Evolutionary conservation across 2,888 invertebrate species (phyloP).

Genomic region (Andrena trimmerana): DNA sequence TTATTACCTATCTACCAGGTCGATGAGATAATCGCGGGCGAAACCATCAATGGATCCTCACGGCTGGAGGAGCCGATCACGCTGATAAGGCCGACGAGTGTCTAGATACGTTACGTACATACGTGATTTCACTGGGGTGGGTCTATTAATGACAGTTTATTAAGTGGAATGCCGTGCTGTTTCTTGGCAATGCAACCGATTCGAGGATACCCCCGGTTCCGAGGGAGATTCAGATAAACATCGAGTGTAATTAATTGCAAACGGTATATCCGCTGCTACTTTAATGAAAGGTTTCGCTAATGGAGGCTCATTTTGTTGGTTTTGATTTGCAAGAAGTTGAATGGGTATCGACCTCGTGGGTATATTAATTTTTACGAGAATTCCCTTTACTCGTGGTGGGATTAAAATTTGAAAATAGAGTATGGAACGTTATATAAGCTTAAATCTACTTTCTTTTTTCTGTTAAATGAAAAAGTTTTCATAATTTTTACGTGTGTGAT

Average conservation of each 20-base stretch:
- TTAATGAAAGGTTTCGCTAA: constrained; percentile 1
- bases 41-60: background rate
- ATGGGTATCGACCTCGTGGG: background rate
- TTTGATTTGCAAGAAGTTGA: background rate
- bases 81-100: background rate
- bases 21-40: constrained; percentile 2
- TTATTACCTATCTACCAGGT: constrained; percentile 5
- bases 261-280: background rate
- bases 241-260: constrained; percentile 9
- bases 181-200: constrained; percentile 7
- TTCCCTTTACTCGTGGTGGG: too few relatives aligned
- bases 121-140: background rate
- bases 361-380: too few relatives aligned
- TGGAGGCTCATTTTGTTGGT: background rate
- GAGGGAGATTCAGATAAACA: background rate
- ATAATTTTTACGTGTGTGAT: too few relatives aligned
- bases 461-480: too few relatives aligned
- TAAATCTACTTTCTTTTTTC: too few relatives aligned
- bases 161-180: background rate
- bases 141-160: background rate
- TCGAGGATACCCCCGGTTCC: constrained; percentile 1
- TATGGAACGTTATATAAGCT: too few relatives aligned
- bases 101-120: background rate
- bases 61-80: background rate
- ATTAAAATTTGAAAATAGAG: too few relatives aligned